A percentile compares a stretch with the other conserved stretches of the same genome.
These are phyloP conservation scores for Nothoprocta pentlandii DNA, from an alignment of 2,113 vertebrate genomes.

Conservation along the genomic window DNA sequence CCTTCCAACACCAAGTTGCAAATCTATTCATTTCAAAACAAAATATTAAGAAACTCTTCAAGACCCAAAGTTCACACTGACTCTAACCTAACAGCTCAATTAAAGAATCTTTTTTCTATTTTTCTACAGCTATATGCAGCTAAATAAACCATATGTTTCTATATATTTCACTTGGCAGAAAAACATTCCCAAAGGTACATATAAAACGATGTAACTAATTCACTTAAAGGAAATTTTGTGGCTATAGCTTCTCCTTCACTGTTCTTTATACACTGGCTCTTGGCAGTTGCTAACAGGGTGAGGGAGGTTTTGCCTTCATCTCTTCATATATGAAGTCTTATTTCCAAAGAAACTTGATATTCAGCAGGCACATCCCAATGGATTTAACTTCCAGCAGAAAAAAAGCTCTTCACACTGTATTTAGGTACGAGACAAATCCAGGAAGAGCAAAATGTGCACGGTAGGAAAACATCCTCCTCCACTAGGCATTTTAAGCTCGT, in stretches of 20 bases:
- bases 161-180: not conserved
- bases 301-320: not conserved
- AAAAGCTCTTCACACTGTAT: not conserved
- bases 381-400: not conserved
- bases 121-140: not conserved
- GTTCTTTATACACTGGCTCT: not conserved
- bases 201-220: not conserved
- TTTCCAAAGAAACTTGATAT: not conserved
- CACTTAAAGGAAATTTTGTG: not conserved
- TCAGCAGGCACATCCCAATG: not conserved
- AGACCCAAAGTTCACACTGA: not conserved
- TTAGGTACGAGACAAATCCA: not conserved
- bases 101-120: not conserved
- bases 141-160: not conserved
- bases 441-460: fast-evolving
- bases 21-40: not conserved
- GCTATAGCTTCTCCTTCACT: not conserved
- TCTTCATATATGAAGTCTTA: not conserved
- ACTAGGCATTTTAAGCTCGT: not conserved
- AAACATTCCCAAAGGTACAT: not conserved
- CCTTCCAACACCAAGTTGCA: not conserved
- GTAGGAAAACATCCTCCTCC: not conserved
- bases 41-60: not conserved
- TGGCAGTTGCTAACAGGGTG: not conserved
- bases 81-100: not conserved